phyloP scores from a whole-genome alignment of 2,113 vertebrate genomes.

The Monopterus albus region DNA sequence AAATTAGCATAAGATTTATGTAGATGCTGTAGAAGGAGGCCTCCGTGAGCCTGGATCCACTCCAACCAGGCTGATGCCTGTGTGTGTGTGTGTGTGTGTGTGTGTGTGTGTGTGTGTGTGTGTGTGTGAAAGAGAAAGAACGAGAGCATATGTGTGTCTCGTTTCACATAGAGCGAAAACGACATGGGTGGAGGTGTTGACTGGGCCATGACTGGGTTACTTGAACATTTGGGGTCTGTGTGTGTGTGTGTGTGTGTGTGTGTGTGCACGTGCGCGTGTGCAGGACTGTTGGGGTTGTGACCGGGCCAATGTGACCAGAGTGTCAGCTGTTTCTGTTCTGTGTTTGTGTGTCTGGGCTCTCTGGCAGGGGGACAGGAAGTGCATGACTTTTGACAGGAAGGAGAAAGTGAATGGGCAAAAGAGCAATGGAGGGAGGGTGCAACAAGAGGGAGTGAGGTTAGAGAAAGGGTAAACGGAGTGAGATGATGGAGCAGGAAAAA shows the following conservation, averaged over 20 bases:
- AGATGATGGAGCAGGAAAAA: background rate
- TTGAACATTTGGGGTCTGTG: conserved; percentile 24
- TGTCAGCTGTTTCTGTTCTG: conserved; percentile 52
- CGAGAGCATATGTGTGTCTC: conserved; percentile 30
- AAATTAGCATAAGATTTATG: background rate
- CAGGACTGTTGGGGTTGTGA: conserved; percentile 80
- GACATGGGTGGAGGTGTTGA: conserved; percentile 66
- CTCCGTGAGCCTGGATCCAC: conserved; percentile 56
- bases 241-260: conserved; percentile 7
- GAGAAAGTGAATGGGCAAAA: conserved; percentile 65
- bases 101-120: conserved; percentile 8
- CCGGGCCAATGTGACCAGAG: conserved; percentile 65
- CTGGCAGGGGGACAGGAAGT: conserved; percentile 70
- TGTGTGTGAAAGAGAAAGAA: background rate
- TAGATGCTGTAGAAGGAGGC: conserved; percentile 42
- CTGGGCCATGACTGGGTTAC: conserved; percentile 57
- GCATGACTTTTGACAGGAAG: conserved; percentile 77
- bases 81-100: conserved; percentile 8
- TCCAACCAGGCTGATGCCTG: conserved; percentile 46
- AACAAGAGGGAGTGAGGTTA: conserved; percentile 52
- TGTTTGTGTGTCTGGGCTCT: conserved; percentile 28
- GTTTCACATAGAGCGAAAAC: conserved; percentile 60
- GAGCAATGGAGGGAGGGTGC: conserved; percentile 28
- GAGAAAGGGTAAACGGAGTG: conserved; percentile 43
- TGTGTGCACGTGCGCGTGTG: conserved; percentile 2